These are phyloP conservation scores for Antedon bifida DNA, from an alignment of 35 echinoderm and acorn worm genomes.

Conservation along the genomic window DNA sequence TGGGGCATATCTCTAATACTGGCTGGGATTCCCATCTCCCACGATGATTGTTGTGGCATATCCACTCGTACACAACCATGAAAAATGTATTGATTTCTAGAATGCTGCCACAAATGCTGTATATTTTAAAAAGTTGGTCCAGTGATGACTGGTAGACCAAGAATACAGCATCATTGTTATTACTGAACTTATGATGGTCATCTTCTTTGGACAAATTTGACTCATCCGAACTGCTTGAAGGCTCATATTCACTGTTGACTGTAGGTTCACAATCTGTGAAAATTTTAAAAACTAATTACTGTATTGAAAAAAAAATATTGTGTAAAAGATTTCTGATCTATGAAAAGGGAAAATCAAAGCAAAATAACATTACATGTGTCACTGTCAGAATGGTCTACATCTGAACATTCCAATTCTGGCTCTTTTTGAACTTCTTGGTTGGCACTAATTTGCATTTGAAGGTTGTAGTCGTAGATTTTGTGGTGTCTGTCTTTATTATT, in stretches of 20 bases:
- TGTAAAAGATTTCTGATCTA: no score
- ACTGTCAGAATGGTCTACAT: no score
- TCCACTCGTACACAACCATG: background rate
- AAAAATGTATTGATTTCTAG: background rate
- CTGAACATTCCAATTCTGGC: no score
- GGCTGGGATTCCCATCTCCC: slow-evolving; percentile 4
- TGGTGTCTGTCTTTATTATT: background rate
- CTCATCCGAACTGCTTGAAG: slow-evolving; percentile 3
- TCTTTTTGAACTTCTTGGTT: no score
- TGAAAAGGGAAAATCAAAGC: no score
- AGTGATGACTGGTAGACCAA: background rate
- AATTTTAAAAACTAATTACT: no score
- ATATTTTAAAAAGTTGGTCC: background rate
- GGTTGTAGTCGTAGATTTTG: background rate
- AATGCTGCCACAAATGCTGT: background rate
- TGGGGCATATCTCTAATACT: background rate
- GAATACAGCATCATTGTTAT: background rate
- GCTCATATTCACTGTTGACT: no score
- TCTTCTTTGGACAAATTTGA: slow-evolving; percentile 17
- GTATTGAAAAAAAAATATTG: no score
- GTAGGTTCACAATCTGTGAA: no score
- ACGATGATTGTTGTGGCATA: background rate
- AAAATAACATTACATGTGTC: no score
- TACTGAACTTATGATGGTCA: slow-evolving; percentile 28
- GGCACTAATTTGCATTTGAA: no score